A percentile compares a stretch with the other conserved stretches of the same genome.
phyloP scores from a whole-genome alignment of 2,113 vertebrate genomes.

The Psettodes erumei region DNA sequence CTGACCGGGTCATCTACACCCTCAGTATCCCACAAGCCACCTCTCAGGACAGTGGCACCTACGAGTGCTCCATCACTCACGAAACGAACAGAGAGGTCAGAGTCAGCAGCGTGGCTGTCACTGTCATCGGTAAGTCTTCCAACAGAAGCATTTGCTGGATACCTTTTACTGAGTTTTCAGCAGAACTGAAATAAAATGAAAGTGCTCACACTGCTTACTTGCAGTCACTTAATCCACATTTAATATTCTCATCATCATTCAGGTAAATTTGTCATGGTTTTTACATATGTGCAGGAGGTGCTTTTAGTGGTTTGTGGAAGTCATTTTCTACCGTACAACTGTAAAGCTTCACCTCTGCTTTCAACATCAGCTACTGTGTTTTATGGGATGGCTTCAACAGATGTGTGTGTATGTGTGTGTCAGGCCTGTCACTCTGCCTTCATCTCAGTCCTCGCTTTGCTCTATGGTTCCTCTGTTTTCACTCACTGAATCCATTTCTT shows the following conservation, averaged over 20 bases:
- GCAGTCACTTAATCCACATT: conserved; percentile 14
- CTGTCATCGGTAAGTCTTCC: conserved; percentile 86
- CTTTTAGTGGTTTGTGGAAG: conserved; percentile 45
- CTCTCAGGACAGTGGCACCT: conserved; percentile 89
- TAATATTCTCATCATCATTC: conserved; percentile 28
- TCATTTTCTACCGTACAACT: conserved; percentile 47
- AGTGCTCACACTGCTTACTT: not conserved
- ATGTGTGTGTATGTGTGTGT: conserved; percentile 58
- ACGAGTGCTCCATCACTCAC: conserved; percentile 88
- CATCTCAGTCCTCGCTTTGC: not conserved
- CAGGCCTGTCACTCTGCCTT: conserved; percentile 44
- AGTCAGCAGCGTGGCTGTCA: conserved; percentile 84
- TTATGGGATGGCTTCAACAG: conserved; percentile 73
- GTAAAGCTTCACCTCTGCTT: conserved; percentile 70
- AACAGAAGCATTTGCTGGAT: not conserved
- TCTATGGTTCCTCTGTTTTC: not conserved
- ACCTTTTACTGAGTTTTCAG: conserved; percentile 6
- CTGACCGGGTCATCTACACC: conserved; percentile 81
- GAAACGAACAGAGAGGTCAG: conserved; percentile 80
- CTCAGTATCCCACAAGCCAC: conserved; percentile 87
- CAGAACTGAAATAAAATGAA: not conserved
- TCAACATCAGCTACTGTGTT: conserved; percentile 69
- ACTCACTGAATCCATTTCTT: not conserved
- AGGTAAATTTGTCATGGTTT: conserved; percentile 13
- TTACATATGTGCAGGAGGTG: conserved; percentile 22